phyloP scores from a whole-genome alignment of 30 jellyfish, hydroid and myxozoan genomes.

The Cassiopea andromeda region DNA sequence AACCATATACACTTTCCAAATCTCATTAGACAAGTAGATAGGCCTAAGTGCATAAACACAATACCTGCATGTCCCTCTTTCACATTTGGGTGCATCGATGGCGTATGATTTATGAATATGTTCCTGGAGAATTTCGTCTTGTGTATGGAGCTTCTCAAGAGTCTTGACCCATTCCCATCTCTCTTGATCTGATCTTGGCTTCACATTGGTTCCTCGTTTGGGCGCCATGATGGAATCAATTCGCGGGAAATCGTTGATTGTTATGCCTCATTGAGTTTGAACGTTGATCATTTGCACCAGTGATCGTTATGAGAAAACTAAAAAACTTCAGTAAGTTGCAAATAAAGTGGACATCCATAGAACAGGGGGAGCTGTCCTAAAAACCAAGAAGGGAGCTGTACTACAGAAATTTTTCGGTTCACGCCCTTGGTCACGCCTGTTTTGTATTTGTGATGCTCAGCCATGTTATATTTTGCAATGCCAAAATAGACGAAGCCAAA shows the following conservation, averaged over 20 bases:
- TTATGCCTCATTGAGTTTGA: not conserved
- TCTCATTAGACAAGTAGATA: not conserved
- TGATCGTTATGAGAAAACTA: no score
- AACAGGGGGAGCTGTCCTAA: no score
- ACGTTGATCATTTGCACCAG: no score
- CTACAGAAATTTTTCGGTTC: no score
- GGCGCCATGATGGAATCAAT: slow-evolving; percentile 58
- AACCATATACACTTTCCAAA: not conserved
- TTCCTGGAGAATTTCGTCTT: slow-evolving; percentile 15
- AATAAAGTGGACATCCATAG: no score
- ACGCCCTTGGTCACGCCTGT: no score
- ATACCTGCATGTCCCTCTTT: slow-evolving; percentile 68
- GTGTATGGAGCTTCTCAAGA: slow-evolving; percentile 24
- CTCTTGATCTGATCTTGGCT: slow-evolving; percentile 6
- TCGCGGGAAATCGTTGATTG: slow-evolving; percentile 42
- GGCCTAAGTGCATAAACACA: not conserved
- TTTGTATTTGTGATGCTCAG: no score
- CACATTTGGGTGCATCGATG: slow-evolving; percentile 39
- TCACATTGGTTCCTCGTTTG: slow-evolving; percentile 25
- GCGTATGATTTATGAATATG: slow-evolving; percentile 21
- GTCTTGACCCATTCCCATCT: slow-evolving; percentile 73
- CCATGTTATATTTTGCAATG: no score
- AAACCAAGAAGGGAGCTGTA: no score
- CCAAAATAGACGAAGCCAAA: no score
- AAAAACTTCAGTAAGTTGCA: no score